These are phyloP conservation scores for Lepilemur septentrionalis DNA, from an alignment of 2,797 vertebrate species.

Conservation along the genomic window DNA sequence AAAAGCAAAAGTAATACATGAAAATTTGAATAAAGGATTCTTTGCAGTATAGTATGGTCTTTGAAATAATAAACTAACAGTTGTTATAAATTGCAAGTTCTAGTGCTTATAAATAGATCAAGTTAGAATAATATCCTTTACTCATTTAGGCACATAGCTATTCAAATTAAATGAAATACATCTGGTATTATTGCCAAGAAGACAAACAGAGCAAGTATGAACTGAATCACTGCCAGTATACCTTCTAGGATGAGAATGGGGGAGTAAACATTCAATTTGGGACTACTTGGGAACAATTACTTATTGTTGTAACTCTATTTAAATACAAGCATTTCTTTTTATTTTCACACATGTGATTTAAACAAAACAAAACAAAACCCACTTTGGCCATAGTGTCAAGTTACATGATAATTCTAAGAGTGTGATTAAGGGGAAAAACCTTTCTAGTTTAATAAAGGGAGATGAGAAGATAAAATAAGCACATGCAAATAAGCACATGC, in stretches of 20 bases:
- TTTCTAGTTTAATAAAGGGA: not conserved
- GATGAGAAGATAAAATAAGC: not conserved
- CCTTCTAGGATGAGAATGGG: not conserved
- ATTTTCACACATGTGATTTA: not conserved
- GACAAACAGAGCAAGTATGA: not conserved
- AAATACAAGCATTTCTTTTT: not conserved
- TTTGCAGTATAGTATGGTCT: not conserved
- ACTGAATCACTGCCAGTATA: not conserved
- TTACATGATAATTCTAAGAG: not conserved
- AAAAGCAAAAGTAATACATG: not conserved
- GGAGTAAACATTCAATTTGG: not conserved
- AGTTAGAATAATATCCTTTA: not conserved
- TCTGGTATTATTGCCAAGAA: not conserved
- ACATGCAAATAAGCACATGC: not conserved
- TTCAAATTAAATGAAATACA: conserved; percentile 25
- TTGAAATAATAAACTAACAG: conserved; percentile 32
- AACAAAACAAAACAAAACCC: not conserved
- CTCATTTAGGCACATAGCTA: not conserved
- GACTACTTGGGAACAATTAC: not conserved
- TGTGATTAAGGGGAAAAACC: not conserved
- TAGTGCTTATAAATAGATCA: not conserved
- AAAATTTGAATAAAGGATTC: not conserved
- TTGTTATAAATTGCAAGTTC: not conserved
- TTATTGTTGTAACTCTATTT: not conserved
- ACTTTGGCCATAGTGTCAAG: not conserved